phyloP scores from a whole-genome alignment of 2,888 invertebrate species.

The Platerodrilus igneus region DNA sequence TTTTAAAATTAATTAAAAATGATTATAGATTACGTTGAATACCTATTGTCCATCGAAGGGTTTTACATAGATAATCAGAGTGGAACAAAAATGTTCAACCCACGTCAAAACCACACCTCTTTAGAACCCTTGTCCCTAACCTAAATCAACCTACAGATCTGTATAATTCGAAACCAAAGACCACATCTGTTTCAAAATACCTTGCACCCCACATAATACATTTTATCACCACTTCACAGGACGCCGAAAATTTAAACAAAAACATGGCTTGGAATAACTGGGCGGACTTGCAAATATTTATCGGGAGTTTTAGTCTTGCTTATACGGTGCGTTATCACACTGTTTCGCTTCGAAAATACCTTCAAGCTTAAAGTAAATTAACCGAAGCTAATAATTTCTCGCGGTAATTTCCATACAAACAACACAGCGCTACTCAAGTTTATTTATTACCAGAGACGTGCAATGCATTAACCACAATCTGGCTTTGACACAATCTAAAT shows the following conservation, averaged over 20 bases:
- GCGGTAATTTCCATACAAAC: slow-evolving; percentile 11
- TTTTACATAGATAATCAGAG: too few species aligned
- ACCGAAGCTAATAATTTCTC: neutral
- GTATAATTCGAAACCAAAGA: slow-evolving; percentile 25
- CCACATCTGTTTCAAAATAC: slow-evolving; percentile 31
- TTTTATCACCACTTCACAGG: slow-evolving; percentile 24
- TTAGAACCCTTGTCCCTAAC: too few species aligned
- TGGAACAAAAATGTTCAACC: slow-evolving; percentile 17
- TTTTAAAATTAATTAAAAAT: too few species aligned
- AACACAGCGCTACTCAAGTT: slow-evolving; percentile 8
- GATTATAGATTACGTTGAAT: too few species aligned
- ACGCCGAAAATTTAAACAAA: slow-evolving; percentile 14
- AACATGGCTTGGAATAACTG: slow-evolving; percentile 1
- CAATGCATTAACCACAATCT: slow-evolving; percentile 29
- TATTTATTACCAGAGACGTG: slow-evolving; percentile 25
- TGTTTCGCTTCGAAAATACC: too few species aligned
- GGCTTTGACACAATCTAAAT: slow-evolving; percentile 30
- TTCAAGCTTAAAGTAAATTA: too few species aligned
- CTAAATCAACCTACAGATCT: too few species aligned
- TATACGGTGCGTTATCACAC: neutral
- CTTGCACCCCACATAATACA: slow-evolving; percentile 26
- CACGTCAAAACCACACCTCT: slow-evolving; percentile 20
- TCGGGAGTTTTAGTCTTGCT: neutral
- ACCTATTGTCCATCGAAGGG: too few species aligned
- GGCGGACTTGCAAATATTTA: neutral